Conservation (phyloP, 2,888 invertebrate species). For the Antheraea assamensis region DNA sequence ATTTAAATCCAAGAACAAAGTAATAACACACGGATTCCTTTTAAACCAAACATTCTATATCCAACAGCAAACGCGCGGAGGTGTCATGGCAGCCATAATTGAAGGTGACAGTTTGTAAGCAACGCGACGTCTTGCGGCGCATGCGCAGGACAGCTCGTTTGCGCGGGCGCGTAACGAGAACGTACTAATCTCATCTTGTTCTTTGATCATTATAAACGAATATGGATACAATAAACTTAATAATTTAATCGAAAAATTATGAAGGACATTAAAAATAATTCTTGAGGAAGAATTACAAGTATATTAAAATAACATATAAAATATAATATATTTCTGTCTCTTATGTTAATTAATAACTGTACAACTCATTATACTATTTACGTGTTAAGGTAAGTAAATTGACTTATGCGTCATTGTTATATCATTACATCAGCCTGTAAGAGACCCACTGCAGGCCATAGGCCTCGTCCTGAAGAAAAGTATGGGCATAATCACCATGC, state of each 20-base stretch:
- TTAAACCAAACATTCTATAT: conserved; percentile 62
- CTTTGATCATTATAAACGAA: conserved; percentile 39
- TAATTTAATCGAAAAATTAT: not conserved
- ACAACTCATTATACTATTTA: too few relatives aligned
- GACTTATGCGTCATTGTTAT: too few relatives aligned
- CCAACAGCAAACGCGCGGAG: conserved; percentile 73
- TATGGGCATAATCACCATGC: too few relatives aligned
- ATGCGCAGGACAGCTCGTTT: conserved; percentile 61
- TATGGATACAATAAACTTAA: conserved; percentile 4
- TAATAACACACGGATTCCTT: conserved; percentile 48
- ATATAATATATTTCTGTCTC: too few relatives aligned
- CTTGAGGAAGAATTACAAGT: too few relatives aligned
- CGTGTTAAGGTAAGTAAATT: too few relatives aligned
- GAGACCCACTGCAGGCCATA: too few relatives aligned
- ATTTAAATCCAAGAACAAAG: conserved; percentile 33
- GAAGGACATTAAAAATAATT: not conserved
- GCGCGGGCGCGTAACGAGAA: conserved; percentile 68
- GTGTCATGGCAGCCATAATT: conserved; percentile 76
- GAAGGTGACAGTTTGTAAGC: conserved; percentile 72
- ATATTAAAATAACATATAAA: too few relatives aligned
- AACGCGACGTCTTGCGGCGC: conserved; percentile 47
- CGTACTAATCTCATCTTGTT: conserved; percentile 61
- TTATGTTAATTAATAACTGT: too few relatives aligned
- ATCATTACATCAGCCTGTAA: too few relatives aligned
- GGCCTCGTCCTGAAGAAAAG: too few relatives aligned